A percentile compares a stretch with the other conserved stretches of the same genome.
Evolutionary conservation across 1,140 invertebrate genomes (phyloP).

Genomic region (Drosophila erecta): DNA sequence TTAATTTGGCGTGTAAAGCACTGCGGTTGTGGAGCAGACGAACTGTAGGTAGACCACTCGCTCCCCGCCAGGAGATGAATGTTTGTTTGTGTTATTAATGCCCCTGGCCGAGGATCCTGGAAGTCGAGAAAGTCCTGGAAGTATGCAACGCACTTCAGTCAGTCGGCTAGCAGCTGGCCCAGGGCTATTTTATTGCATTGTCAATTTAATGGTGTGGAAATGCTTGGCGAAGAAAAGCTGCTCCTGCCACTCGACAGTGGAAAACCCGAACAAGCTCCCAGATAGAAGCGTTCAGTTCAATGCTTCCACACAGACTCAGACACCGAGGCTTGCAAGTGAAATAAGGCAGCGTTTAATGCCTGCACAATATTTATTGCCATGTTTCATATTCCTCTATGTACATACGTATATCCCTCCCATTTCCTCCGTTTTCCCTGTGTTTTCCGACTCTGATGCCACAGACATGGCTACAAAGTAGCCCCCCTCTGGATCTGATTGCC

Average conservation of each 20-base stretch:
- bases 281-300: slow-evolving; percentile 63
- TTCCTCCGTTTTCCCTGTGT: neutral
- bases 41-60: neutral
- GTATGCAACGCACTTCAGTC: slow-evolving; percentile 55
- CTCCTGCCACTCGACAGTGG: slow-evolving; percentile 10
- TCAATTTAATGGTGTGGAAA: slow-evolving; percentile 83
- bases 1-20: slow-evolving; percentile 63
- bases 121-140: slow-evolving; percentile 35
- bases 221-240: slow-evolving; percentile 68
- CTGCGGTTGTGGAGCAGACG: slow-evolving; percentile 21
- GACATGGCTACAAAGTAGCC: slow-evolving; percentile 63
- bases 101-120: slow-evolving; percentile 42
- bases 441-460: slow-evolving; percentile 49
- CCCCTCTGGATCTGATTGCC: slow-evolving; percentile 22
- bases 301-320: slow-evolving; percentile 35
- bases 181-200: slow-evolving; percentile 78
- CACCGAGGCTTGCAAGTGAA: slow-evolving; percentile 52
- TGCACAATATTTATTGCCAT: slow-evolving; percentile 83
- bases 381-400: slow-evolving; percentile 68
- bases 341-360: slow-evolving; percentile 81
- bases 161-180: slow-evolving; percentile 49
- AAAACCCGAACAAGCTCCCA: slow-evolving; percentile 13
- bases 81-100: slow-evolving; percentile 63
- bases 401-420: neutral
- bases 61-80: slow-evolving; percentile 35